These are phyloP conservation scores for Adineta ricciae DNA, from an alignment of 2,888 invertebrate species.

Conservation along the genomic window DNA sequence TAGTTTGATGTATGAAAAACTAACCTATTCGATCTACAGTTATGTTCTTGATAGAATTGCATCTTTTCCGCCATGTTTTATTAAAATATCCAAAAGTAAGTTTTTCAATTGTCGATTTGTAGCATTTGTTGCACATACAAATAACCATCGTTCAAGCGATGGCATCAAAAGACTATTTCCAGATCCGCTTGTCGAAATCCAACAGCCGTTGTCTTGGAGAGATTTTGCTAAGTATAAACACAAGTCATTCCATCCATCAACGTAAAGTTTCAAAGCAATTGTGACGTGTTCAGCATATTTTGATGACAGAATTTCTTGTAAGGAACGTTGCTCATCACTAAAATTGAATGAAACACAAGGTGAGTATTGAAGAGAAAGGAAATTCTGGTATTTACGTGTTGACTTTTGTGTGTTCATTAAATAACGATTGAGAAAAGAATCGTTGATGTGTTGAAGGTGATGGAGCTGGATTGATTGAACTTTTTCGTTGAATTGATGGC, in stretches of 20 bases:
- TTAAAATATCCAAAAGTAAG: conserved; percentile 5
- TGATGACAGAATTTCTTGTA: not conserved
- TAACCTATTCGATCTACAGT: not conserved
- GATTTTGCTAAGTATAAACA: conserved; percentile 9
- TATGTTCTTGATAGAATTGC: not conserved
- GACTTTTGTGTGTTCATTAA: not conserved
- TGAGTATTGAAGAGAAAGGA: not conserved
- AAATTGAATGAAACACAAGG: not conserved
- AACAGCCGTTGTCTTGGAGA: not conserved
- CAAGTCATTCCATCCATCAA: conserved; percentile 17
- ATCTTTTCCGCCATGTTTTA: conserved; percentile 13
- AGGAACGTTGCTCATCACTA: not conserved
- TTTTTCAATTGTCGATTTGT: conserved; percentile 4
- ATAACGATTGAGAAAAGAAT: not conserved
- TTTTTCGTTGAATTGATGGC: not conserved
- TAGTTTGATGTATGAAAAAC: not conserved
- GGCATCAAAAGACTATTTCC: not conserved
- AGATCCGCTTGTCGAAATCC: not conserved
- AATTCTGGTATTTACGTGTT: not conserved
- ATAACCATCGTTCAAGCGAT: conserved; percentile 1
- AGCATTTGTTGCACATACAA: conserved; percentile 1
- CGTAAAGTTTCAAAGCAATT: not conserved
- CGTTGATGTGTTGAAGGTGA: not conserved
- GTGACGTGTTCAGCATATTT: not conserved
- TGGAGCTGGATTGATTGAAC: not conserved